These are phyloP conservation scores for Pachycephala philippinensis DNA, from an alignment of 2,113 vertebrate genomes.

Conservation along the genomic window DNA sequence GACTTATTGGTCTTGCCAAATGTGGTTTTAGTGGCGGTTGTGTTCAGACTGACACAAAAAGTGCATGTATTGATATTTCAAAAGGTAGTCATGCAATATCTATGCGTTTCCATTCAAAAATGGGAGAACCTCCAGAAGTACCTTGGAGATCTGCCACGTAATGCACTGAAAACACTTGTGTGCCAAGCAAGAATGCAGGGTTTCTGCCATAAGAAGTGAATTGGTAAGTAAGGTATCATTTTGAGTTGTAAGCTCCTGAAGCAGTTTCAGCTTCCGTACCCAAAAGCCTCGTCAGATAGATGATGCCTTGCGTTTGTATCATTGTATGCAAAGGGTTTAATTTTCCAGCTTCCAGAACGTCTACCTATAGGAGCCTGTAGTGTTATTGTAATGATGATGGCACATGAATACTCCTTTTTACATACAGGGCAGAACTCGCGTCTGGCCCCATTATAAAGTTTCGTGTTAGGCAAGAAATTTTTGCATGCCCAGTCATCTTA, in stretches of 20 bases:
- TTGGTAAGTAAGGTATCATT: not conserved
- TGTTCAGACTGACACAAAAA: not conserved
- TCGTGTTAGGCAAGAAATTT: not conserved
- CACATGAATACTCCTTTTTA: not conserved
- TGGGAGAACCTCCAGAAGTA: not conserved
- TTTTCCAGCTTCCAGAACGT: not conserved
- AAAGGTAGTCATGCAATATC: fast-evolving
- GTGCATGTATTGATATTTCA: not conserved
- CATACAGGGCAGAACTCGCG: fast-evolving
- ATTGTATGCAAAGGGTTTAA: not conserved
- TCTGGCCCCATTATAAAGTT: not conserved
- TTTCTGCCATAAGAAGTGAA: not conserved
- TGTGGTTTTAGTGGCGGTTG: not conserved
- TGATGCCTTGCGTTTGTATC: not conserved
- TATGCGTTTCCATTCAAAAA: fast-evolving
- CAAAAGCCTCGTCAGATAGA: not conserved
- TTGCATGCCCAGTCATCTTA: not conserved
- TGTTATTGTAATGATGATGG: not conserved
- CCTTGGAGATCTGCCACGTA: not conserved
- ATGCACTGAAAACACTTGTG: not conserved
- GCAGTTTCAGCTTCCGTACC: not conserved
- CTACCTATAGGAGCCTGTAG: not conserved
- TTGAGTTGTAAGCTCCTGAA: not conserved
- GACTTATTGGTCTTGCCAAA: not conserved
- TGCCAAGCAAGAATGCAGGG: not conserved